Evolutionary conservation across 2,113 vertebrate genomes (phyloP), one percentile per base, ranked within the genome.

Genomic region (Bufo gargarizans): DNA sequence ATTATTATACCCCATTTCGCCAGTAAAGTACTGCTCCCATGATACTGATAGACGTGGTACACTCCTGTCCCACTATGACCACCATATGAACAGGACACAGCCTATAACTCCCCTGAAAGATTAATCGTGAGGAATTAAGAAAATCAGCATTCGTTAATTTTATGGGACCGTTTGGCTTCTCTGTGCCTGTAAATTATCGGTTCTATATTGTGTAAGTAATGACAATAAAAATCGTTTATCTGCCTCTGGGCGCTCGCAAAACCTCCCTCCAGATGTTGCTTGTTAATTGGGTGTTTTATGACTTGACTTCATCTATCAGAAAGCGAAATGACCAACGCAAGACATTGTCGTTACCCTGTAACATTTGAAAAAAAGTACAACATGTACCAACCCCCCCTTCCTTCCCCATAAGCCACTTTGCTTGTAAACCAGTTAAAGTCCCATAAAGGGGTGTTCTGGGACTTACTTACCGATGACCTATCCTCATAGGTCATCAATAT

Each of bases 281-380:
- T 33, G n/a, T 58, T 87, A 87, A 87, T 87, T 87, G 86, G 77
- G 86, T 87, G 86, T 87, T 87, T 80, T 87, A 80, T 59, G 65
- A 69, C 84, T 61, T 17, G 17, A 77, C n/a, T 80, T 71, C 63
- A n/a, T 50, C 63, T 80, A 87, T 87, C 77, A 87, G 77, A 71
- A 80, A 47, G 61, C 3, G 7, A 69, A 80, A 67, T 79, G 85
- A 86, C 85, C 65, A 49, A 53, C 12, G 7, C 76, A 33, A 86
- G 49, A 67, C 74, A 17, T 86, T 3, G 61, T 12, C 14, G 12
- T 58, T 43, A 58, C 53, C 77, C 13, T 33, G 22, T 4, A 56
- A 55, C 53, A 79, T n/a, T 8, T 17, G 22, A 45, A 8, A 43
- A 14, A 11, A 71, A 11, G 11, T 14, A 14, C 22, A 17, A 74